Base-by-base conservation (phyloP, 2,113 vertebrate genomes). In the Datnioides undecimradiatus region DNA sequence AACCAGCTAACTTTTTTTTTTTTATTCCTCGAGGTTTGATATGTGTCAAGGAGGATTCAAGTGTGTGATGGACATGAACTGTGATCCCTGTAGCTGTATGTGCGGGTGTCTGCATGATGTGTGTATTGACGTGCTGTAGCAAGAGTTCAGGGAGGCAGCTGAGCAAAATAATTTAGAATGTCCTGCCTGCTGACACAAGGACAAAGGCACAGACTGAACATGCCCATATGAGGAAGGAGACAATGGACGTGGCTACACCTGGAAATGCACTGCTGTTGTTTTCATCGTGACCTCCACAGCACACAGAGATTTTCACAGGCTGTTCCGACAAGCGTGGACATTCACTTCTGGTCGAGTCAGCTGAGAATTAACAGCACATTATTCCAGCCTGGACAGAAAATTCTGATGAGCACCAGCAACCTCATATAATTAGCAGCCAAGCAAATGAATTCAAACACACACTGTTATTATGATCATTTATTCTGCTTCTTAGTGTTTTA, bases 111-210 rank as follows among this genome's bases (percentile, higher is more conserved):
- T 76, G 88, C 87, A 88, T 93, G 91, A 92, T 93, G 93, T 93
- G 93, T 93, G 94, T 92, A 91, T 94, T 93, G 92, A 94, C 93
- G 92, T 93, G 93, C 92, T 86, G 92, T 93, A 94, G 92, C 94
- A 94, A 95, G 92, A 93, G 92, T 94, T 95, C 94, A 95, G 87
- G 93, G 93, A 94, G 91, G 93, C 95, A 94, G 93, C 94, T 94
- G 94, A 93, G 95, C 94, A 94, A 94, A 94, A 95, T 95, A 94
- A 94, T 95, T 94, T 91, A 91, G 92, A 94, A 91, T 90, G 94
- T 94, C 93, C 94, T 95, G 93, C 95, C 93, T 93, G 93, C 94
- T 95, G 94, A 95, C 93, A 95, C 94, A 95, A 95, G 94, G 94
- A 95, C 94, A 95, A 94, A 94, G 91, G 92, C 92, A 86, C 87